These are phyloP conservation scores for Elgaria multicarinata DNA, from an alignment of 2,113 vertebrate genomes.

Conservation along the genomic window DNA sequence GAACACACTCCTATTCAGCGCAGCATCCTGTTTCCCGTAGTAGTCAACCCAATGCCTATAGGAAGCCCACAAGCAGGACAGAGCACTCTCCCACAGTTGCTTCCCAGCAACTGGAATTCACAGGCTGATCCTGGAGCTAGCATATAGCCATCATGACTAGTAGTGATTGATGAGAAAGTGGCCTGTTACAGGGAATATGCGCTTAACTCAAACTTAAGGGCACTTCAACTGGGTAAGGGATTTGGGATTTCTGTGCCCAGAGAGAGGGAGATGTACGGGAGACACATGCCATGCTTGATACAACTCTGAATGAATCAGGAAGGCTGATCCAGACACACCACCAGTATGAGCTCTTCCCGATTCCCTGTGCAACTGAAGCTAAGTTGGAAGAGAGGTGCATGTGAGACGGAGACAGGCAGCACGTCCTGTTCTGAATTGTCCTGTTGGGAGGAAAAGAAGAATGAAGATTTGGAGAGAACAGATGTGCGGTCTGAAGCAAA, in stretches of 20 bases:
- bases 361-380: background rate
- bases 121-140: background rate
- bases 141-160: background rate
- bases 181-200: background rate
- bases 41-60: no score
- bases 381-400: background rate
- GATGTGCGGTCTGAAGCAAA: slow-evolving; percentile 22
- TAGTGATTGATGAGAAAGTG: background rate
- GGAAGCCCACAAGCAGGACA: background rate
- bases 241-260: background rate
- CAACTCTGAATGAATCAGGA: background rate
- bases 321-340: background rate
- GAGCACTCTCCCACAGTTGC: no score
- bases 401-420: slow-evolving; percentile 3
- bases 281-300: no score
- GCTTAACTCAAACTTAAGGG: background rate
- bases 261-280: background rate
- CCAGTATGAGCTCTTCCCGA: background rate
- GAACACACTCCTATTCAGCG: no score
- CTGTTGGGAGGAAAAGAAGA: slow-evolving; percentile 21
- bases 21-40: background rate
- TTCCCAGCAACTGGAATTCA: background rate
- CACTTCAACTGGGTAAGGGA: background rate
- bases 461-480: slow-evolving; percentile 29
- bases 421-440: slow-evolving; percentile 11